These are phyloP conservation scores for Centroberyx gerrardi DNA, from an alignment of 2,797 vertebrate species.

Conservation along the genomic window DNA sequence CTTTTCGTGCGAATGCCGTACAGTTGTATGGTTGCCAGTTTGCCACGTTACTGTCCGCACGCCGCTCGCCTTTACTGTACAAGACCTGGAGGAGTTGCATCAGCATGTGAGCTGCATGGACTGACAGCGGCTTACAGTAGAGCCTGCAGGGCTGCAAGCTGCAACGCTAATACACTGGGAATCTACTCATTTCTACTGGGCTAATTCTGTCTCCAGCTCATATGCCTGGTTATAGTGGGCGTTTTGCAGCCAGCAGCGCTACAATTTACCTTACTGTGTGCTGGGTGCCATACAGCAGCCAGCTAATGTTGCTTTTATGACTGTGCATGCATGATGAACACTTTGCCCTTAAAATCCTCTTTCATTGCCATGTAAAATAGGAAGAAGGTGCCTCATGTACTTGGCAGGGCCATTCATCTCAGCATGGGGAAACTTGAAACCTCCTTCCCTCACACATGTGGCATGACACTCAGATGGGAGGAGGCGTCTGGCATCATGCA, in stretches of 20 bases:
- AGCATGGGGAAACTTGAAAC: conserved; percentile 39
- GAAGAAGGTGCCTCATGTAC: not conserved
- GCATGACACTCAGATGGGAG: conserved; percentile 3
- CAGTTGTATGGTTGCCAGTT: not conserved
- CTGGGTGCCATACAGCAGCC: too few species aligned
- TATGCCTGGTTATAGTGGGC: too few species aligned
- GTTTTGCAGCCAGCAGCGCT: not conserved
- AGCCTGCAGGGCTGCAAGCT: conserved; percentile 4
- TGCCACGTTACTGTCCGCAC: conserved; percentile 49
- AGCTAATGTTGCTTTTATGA: too few species aligned
- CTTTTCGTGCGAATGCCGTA: not conserved
- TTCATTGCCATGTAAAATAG: not conserved
- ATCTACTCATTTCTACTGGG: not conserved
- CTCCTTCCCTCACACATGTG: conserved; percentile 18
- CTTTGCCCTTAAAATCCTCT: not conserved
- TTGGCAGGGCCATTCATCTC: conserved; percentile 4
- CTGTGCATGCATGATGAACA: conserved; percentile 14
- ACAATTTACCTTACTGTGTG: too few species aligned
- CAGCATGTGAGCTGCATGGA: conserved; percentile 38
- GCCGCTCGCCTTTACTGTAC: conserved; percentile 22
- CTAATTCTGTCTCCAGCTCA: too few species aligned
- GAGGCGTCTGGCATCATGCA: not conserved
- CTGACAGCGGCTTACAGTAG: conserved; percentile 20
- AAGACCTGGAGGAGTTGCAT: conserved; percentile 60
- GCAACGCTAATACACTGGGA: not conserved